Evolutionary conservation across 1,140 invertebrate genomes (phyloP).

Genomic region (Cyphomyrmex costatus): DNA sequence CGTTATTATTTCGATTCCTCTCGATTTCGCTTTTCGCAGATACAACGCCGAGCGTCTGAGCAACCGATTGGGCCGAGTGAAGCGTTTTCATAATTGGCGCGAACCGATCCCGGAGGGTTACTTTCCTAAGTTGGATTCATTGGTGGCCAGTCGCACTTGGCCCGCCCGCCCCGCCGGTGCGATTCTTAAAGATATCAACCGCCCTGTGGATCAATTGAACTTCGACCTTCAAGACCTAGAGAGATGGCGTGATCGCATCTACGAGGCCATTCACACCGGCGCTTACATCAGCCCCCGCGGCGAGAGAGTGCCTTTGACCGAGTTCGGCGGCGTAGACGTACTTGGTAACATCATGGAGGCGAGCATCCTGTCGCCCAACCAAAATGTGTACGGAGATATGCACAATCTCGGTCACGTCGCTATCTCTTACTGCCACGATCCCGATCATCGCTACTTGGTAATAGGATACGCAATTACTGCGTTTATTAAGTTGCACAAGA

Average conservation of each 20-base stretch:
- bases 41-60: conserved; percentile 91
- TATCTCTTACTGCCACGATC: conserved; percentile 91
- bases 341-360: conserved; percentile 93
- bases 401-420: conserved; percentile 92
- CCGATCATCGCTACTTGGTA: conserved; percentile 90
- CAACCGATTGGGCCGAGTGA: conserved; percentile 88
- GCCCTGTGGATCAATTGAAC: conserved; percentile 89
- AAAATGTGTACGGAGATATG: conserved; percentile 90
- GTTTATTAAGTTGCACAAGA: background rate
- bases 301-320: conserved; percentile 87
- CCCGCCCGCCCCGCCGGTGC: conserved; percentile 89
- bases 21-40: conserved; percentile 80
- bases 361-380: conserved; percentile 90
- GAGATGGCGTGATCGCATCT: conserved; percentile 92
- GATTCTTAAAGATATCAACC: conserved; percentile 89
- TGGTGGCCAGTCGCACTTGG: conserved; percentile 89
- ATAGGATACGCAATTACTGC: background rate
- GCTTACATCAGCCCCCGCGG: conserved; percentile 87
- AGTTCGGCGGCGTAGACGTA: conserved; percentile 92
- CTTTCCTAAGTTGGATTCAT: conserved; percentile 91
- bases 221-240: conserved; percentile 91
- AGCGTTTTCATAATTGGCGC: conserved; percentile 88
- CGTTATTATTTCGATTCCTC: conserved; percentile 34
- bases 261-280: conserved; percentile 91
- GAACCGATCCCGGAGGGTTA: conserved; percentile 90